phyloP scores from a whole-genome alignment of 1,140 invertebrate genomes.

The Kradibia gibbosae region DNA sequence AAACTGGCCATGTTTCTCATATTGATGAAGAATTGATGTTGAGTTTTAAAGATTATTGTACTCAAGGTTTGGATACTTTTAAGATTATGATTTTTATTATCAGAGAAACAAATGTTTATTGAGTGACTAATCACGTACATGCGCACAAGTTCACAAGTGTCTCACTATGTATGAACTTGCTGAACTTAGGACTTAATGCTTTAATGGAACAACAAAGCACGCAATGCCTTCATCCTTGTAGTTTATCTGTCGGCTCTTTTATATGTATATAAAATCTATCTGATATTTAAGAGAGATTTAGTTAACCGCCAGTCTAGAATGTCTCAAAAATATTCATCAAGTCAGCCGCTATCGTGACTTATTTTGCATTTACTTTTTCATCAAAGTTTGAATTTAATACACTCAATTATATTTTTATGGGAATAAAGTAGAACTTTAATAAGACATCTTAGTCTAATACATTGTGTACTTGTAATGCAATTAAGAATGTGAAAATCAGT shows the following conservation, averaged over 20 bases:
- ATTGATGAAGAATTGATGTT: no score
- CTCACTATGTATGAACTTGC: constrained; percentile 56
- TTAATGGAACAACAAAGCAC: constrained; percentile 51
- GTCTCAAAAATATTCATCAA: no score
- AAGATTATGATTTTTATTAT: no score
- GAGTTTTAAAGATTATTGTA: no score
- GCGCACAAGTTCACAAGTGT: constrained; percentile 50
- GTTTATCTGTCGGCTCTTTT: background rate
- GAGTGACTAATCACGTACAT: constrained; percentile 53
- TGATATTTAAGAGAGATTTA: constrained; percentile 11
- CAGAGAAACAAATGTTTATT: no score
- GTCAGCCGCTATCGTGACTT: no score
- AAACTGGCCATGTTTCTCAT: no score
- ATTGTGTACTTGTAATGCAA: no score
- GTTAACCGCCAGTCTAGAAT: background rate
- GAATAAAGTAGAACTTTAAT: constrained; percentile 17
- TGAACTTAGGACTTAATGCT: constrained; percentile 64
- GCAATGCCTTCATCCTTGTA: background rate
- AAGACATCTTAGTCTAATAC: background rate
- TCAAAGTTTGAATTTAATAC: constrained; percentile 8
- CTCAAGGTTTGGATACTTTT: no score
- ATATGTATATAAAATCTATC: background rate
- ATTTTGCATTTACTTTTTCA: no score
- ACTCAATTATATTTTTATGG: no score
- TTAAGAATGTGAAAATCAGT: background rate